phyloP scores from a whole-genome alignment of 1,140 invertebrate species.

The Drosophila truncata region DNA sequence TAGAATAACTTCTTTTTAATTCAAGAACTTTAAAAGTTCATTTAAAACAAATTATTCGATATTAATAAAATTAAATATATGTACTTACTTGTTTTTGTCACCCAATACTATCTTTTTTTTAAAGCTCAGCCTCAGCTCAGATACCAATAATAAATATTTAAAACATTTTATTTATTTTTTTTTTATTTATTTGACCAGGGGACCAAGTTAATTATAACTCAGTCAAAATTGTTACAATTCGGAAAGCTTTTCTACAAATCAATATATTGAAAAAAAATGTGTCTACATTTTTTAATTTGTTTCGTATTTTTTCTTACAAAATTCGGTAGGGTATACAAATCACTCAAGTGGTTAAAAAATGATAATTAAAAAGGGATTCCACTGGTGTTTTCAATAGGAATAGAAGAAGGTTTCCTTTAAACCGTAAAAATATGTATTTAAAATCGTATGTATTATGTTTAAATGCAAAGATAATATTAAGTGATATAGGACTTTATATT shows the following conservation, averaged over 20 bases:
- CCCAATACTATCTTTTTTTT: background rate
- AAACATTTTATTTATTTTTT: too few relatives aligned
- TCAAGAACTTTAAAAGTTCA: background rate
- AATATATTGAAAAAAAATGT: too few relatives aligned
- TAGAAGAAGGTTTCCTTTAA: background rate
- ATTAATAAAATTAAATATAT: background rate
- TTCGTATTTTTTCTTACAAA: background rate
- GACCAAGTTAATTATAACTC: too few relatives aligned
- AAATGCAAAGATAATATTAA: background rate
- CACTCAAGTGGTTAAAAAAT: background rate
- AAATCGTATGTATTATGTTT: background rate
- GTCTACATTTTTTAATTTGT: rapidly evolving
- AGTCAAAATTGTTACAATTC: too few relatives aligned
- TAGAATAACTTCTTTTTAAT: too few relatives aligned
- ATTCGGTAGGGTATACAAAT: background rate
- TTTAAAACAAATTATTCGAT: background rate
- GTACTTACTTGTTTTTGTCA: background rate
- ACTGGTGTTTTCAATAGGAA: background rate
- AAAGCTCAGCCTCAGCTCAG: background rate
- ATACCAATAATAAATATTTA: background rate
- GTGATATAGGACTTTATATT: too few relatives aligned
- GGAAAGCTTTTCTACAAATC: too few relatives aligned
- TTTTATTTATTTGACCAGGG: too few relatives aligned
- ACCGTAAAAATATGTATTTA: background rate
- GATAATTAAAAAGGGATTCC: background rate